A percentile compares a stretch with the other conserved stretches of the same genome.
phyloP scores from a whole-genome alignment of 2,888 invertebrate species.

The Polyommatus iphigenia region DNA sequence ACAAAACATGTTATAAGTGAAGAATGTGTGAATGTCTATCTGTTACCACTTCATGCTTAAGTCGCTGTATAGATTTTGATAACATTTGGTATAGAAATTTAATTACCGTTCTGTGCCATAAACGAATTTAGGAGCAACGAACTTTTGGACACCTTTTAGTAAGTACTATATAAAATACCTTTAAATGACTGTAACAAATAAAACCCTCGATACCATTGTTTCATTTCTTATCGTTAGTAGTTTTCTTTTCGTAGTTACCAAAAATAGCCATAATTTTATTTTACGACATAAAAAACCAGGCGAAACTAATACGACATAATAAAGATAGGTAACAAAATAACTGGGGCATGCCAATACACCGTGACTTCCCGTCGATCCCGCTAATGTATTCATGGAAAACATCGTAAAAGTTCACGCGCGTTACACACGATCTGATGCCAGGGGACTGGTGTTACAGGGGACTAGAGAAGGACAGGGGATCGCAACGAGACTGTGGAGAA shows the following conservation, averaged over 20 bases:
- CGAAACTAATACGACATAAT: constrained; percentile 16
- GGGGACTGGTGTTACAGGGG: neutral
- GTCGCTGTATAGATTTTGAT: too few relatives aligned
- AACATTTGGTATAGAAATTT: too few relatives aligned
- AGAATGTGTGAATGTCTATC: too few relatives aligned
- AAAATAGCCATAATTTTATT: neutral
- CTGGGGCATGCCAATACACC: neutral
- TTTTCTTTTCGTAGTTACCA: neutral
- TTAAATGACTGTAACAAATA: too few relatives aligned
- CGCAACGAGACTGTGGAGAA: neutral
- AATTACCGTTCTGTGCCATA: too few relatives aligned
- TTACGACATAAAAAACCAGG: neutral
- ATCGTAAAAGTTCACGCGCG: constrained; percentile 16
- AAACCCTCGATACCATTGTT: too few relatives aligned
- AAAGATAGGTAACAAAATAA: constrained; percentile 2
- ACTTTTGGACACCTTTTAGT: too few relatives aligned
- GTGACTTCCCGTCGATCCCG: neutral
- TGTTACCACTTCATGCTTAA: too few relatives aligned
- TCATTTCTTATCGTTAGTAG: too few relatives aligned
- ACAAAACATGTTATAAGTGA: too few relatives aligned
- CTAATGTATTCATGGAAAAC: constrained; percentile 28
- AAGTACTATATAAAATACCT: too few relatives aligned
- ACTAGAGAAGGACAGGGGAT: neutral
- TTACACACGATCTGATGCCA: neutral
- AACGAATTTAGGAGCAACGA: too few relatives aligned